Evolutionary conservation across 2,113 vertebrate species (phyloP), one percentile per base, ranked within the genome.

Genomic region (Malurus cyaneus): DNA sequence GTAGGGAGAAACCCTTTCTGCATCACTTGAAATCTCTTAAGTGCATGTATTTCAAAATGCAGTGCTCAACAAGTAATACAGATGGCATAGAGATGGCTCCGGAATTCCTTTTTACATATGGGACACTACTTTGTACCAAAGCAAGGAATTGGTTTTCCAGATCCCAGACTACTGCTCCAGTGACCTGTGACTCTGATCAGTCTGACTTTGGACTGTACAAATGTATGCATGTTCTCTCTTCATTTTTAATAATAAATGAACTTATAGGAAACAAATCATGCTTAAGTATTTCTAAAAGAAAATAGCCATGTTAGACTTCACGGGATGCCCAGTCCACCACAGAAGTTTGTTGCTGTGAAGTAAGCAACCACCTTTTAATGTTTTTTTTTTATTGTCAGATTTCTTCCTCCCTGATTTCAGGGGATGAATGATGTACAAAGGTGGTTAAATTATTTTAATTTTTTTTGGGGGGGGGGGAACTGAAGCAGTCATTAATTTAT

Each of bases 241-340:
- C 16, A 6, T 92, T 93, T 92, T 96, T 87, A 88, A 67, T 84
- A 39, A 39, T 80, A 84, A 90, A 88, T 86, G 44, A 95, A 84
- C 49, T 88, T 82, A 49, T 0, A 85, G 80, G 93, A 91, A 96
- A 80, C 73, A 82, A 86, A 46, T 36, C 1, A 0, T 80, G 76
- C 80, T 94, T 29, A 70, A 94, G 54, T 56, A 67, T 82, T 91
- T 85, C 67, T 94, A 73, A 92, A 94, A 66, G 80, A 79, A 78
- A 83, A 64, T 57, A 54, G 34, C 8, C 4, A 1, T 74, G 32
- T 94, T 96, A 65, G 85, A 80, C 60, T 94, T 92, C 36, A 81
- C 41, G 65, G 42, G 47, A 24, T 85, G 61, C 88, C 94, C 95
- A 93, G 84, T 65, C 47, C 88, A 36, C 66, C 56, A 36, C 44